Conservation (phyloP, 2,113 vertebrate genomes). For the Erythrocebus patas region DNA sequence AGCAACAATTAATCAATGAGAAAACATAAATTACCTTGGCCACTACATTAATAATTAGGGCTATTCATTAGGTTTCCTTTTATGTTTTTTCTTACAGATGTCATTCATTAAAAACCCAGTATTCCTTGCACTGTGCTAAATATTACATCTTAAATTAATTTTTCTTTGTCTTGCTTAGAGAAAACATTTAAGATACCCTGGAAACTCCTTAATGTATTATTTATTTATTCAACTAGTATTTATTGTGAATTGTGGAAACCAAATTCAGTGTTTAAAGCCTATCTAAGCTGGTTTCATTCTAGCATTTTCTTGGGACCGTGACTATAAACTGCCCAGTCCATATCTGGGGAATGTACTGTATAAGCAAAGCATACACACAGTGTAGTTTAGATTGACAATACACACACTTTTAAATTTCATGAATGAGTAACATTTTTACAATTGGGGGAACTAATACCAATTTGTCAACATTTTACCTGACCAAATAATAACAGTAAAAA, state of each 20-base stretch:
- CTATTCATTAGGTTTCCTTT: not conserved
- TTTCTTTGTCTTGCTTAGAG: not conserved
- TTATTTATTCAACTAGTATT: slow-evolving; percentile 20
- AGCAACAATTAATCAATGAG: not conserved
- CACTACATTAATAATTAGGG: not conserved
- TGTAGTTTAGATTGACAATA: not conserved
- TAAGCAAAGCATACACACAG: not conserved
- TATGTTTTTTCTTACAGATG: not conserved
- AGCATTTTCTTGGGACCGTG: not conserved
- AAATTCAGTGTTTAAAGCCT: not conserved
- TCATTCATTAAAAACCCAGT: not conserved
- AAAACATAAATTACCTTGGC: not conserved
- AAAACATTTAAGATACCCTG: not conserved
- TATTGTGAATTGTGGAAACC: not conserved
- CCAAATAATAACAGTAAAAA: not conserved
- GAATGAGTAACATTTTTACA: not conserved
- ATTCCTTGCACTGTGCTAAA: not conserved
- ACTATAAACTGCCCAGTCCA: not conserved
- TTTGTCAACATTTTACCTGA: not conserved
- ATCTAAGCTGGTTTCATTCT: not conserved
- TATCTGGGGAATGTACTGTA: not conserved
- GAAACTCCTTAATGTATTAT: not conserved
- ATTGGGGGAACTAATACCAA: not conserved
- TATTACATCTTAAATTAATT: not conserved
- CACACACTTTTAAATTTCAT: not conserved